Conservation (phyloP, 64 coral and sea anemone species). For the Hydrozoanthus tunicans region DNA sequence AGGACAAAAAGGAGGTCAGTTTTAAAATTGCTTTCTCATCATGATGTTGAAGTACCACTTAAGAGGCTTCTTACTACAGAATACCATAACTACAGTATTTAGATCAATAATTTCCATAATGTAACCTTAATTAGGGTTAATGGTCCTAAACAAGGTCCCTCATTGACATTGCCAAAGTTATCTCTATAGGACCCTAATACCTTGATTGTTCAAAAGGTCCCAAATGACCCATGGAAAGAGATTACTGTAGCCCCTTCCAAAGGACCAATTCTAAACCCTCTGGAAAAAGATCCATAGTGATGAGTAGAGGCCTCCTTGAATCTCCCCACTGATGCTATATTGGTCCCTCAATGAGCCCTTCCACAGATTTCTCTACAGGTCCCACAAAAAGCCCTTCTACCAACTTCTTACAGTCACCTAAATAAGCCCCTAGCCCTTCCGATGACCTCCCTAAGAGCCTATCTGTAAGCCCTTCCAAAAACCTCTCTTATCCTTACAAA, state of each 20-base stretch:
- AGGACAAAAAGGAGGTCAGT: conserved; percentile 87
- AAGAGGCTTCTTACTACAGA: neutral
- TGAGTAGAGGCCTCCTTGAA: no score
- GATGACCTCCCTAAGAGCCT: no score
- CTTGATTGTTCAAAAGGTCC: no score
- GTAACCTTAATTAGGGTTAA: neutral
- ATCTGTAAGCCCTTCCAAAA: no score
- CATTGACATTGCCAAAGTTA: neutral
- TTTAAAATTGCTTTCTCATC: neutral
- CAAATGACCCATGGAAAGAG: no score
- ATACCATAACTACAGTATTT: neutral
- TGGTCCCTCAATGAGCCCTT: neutral
- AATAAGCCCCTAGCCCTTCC: no score
- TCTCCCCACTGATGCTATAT: no score
- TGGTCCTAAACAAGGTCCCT: neutral
- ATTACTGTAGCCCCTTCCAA: no score
- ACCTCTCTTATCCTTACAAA: no score
- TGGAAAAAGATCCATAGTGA: no score
- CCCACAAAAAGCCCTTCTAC: neutral
- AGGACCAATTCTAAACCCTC: no score
- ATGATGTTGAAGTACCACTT: no score
- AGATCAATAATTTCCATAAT: neutral
- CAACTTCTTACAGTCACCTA: neutral
- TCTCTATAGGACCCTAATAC: neutral
- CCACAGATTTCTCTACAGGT: neutral